Base-by-base conservation (phyloP, 2,797 vertebrate genomes). In the Saxicola maurus region DNA sequence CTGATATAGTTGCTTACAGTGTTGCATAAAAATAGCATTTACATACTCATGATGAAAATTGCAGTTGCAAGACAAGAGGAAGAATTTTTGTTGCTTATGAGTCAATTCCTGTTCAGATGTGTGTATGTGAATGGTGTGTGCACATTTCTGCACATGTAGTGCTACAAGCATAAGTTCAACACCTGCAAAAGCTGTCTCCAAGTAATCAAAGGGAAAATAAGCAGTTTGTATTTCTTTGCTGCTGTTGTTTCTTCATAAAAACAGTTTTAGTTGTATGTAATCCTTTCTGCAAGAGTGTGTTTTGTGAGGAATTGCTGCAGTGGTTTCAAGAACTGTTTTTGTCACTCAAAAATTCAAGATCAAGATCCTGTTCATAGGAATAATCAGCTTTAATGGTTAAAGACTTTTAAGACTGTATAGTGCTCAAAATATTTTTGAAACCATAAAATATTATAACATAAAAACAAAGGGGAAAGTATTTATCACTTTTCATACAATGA, bases 331-430 rank as follows among this genome's bases (percentile, higher is more conserved):
- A 92, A 87, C 56, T 79, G 28, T 81, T 96, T 94, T 93, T 95
- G 85, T 92, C 59, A 69, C 80, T 95, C 67, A 90, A 82, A 94
- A 91, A 59, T 85, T 46, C 42, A 92, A 67, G 82, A 96, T 97
- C 88, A 93, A 61, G 96, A 93, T 90, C 71, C 61, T 62, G 42
- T 91, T 96, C 79, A 53, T 75, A 82, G 59, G 69, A 96, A 89
- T 67, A 89, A 89, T 90, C 52, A 72, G 56, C 77, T 96, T 95
- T 91, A 91, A 72, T 86, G 55, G 75, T 80, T 84, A 86, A 82
- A 90, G 77, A 90, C 83, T 92, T 94, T 75, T 45, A 90, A 92
- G 73, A 56, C 30, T 79, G 6, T 10, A 4, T 56, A 74, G 78
- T 87, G 69, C 55, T 92, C 87, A 92, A 87, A 89, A 76, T 71